These are phyloP conservation scores for Tinamus guttatus DNA, from an alignment of 2,113 vertebrate genomes.

Conservation along the genomic window DNA sequence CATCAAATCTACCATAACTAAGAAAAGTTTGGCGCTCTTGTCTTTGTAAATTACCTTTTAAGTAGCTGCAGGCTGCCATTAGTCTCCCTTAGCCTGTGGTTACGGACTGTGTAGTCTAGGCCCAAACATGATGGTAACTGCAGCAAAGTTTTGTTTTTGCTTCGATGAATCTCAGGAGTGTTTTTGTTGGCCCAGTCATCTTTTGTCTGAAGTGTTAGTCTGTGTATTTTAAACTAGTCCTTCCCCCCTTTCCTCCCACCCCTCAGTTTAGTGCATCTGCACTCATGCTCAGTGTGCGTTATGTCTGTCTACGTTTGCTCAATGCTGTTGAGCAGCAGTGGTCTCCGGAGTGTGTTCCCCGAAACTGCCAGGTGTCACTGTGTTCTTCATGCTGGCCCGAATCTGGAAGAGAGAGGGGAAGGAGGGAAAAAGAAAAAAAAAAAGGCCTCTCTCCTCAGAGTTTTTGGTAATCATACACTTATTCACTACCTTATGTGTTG, in stretches of 20 bases:
- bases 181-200: background rate
- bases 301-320: accelerated
- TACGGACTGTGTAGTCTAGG: background rate
- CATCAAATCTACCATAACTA: background rate
- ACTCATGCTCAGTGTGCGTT: background rate
- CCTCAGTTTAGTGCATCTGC: background rate
- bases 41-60: background rate
- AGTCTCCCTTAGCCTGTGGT: background rate
- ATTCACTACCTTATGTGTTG: background rate
- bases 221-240: background rate
- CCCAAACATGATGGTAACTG: background rate
- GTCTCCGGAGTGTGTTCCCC: background rate
- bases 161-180: background rate
- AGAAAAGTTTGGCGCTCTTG: background rate
- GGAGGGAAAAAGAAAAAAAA: background rate
- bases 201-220: background rate
- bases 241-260: accelerated
- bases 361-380: background rate
- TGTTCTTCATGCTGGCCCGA: background rate
- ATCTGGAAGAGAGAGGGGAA: background rate
- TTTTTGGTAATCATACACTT: background rate
- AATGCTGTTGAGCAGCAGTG: background rate
- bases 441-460: background rate
- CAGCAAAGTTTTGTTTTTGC: background rate
- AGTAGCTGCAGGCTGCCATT: background rate